Base-by-base conservation (phyloP, 2,113 vertebrate species). In the Corythoichthys intestinalis region DNA sequence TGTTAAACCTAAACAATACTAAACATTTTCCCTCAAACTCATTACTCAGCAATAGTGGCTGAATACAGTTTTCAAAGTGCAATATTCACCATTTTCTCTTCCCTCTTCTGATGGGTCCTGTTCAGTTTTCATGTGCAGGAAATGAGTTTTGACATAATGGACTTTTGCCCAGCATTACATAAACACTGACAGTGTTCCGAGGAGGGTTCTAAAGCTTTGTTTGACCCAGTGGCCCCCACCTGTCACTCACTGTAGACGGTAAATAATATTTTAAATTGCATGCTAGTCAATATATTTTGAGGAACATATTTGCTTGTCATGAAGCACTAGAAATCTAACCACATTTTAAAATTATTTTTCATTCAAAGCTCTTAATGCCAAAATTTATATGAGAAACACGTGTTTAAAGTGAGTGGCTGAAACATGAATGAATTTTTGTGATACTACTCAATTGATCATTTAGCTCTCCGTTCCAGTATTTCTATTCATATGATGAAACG, bases 71-170 rank as follows among this genome's bases (percentile, higher is more conserved):
- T 87, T 88, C 80, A 87, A 81, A 86, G 82, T 83, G 72, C 80
- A 86, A 90, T 86, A 90, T 91, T 85, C 79, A 81, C 86, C 78
- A 83, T 91, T 89, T 90, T 92, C 87, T 85, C 83, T 77, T 84
- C 75, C 80, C 66, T 86, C 75, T 88, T 90, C 77, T 77, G 81
- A 87, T 80, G 67, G 78, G 64, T 78, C 82, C 77, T 90, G 88
- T 90, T 93, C 85, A 83, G 73, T 91, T 91, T 90, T 88, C 83
- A 81, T 80, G 67, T 44, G 53, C 86, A 92, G 91, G 90, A 93
- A 92, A 91, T 92, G 66, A 86, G 85, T 88, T 92, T 90, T 91
- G 90, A 93, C 91, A 91, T 93, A 91, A 93, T 92, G 91, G 87
- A 88, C 91, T 90, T 91, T 89, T 84, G 77, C 86, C 83, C 87